Evolutionary conservation across 1,140 invertebrate species (phyloP), one percentile per base, ranked within the genome.

Genomic region (Nephotettix cincticeps): DNA sequence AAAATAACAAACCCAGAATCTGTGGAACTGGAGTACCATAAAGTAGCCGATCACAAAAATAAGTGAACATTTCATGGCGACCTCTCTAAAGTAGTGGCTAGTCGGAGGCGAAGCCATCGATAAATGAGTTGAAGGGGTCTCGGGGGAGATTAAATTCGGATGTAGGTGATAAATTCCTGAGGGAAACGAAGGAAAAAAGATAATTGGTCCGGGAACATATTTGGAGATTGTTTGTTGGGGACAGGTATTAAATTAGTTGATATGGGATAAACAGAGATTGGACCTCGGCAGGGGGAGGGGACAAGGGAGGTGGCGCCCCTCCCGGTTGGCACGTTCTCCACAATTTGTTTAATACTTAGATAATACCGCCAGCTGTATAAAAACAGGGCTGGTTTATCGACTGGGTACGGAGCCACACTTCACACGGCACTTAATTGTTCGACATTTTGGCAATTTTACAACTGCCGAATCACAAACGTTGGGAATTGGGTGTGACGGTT

Each of bases 181-280:
- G 21, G 23, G 23, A 61, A 61, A 61, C 56, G 56, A 61, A 61
- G 56, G 56, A 61, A 61, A 51, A 61, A 61, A 61, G 56, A 61
- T 61, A 61, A 61, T 61, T 61, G 56, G 56, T 51, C 56, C 56
- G 9, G 56, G 56, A 23, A 61, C 56, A 61, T 61, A 67, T 67
- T 67, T 25, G 23, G 32, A 67, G 64, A 67, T 67, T 67, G 40
- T 43, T 67, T 67, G 64, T 67, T 45, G 32, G 64, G 32, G 64
- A 67, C 64, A 67, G 64, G 64, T 67, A 67, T 67, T 67, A 67
- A 67, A 67, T 67, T 67, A 67, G 56, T 61, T 61, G 56, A 61
- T 61, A 61, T 29, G 56, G 56, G 56, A 61, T 61, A 61, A 61
- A 61, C 32, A 36, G 32, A 36, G 32, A 36, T 36, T 36, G 32